Conservation (phyloP, 2,888 invertebrate species). For the Neuroscelio doddi region DNA sequence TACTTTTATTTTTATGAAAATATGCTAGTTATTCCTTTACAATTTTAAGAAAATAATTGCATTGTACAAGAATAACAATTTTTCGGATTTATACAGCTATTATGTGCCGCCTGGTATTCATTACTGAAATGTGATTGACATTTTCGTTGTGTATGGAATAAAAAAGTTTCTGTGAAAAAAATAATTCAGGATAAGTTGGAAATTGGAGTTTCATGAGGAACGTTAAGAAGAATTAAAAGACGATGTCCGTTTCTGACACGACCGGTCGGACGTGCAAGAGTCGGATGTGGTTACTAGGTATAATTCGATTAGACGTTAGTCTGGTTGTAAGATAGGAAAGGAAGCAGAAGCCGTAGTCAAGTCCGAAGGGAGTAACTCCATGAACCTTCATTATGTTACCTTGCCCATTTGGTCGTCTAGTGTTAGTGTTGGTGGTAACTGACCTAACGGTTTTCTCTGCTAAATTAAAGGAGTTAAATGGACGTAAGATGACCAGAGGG, state of each 20-base stretch:
- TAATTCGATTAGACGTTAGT: conserved; percentile 69
- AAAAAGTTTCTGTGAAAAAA: conserved; percentile 32
- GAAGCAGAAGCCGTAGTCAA: conserved; percentile 49
- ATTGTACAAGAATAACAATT: too few relatives aligned
- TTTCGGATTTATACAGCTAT: too few relatives aligned
- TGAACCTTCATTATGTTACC: conserved; percentile 70
- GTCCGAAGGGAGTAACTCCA: conserved; percentile 58
- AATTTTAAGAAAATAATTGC: too few relatives aligned
- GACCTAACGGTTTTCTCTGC: conserved; percentile 64
- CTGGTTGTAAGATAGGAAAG: conserved; percentile 54
- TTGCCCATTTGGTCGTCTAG: conserved; percentile 58
- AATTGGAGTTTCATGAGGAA: conserved; percentile 44
- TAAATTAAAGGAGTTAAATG: conserved; percentile 68
- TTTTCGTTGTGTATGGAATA: too few relatives aligned
- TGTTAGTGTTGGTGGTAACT: conserved; percentile 66
- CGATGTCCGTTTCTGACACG: conserved; percentile 35
- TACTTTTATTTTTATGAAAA: too few relatives aligned
- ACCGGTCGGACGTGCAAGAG: conserved; percentile 42
- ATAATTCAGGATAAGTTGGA: conserved; percentile 44
- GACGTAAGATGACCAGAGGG: conserved; percentile 62
- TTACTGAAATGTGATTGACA: too few relatives aligned
- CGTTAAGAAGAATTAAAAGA: conserved; percentile 42
- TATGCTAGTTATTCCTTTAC: too few relatives aligned
- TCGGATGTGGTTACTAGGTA: conserved; percentile 59
- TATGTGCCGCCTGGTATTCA: too few relatives aligned